Conservation (phyloP, 2,113 vertebrate species). For the Petrocephalus zakoni region DNA sequence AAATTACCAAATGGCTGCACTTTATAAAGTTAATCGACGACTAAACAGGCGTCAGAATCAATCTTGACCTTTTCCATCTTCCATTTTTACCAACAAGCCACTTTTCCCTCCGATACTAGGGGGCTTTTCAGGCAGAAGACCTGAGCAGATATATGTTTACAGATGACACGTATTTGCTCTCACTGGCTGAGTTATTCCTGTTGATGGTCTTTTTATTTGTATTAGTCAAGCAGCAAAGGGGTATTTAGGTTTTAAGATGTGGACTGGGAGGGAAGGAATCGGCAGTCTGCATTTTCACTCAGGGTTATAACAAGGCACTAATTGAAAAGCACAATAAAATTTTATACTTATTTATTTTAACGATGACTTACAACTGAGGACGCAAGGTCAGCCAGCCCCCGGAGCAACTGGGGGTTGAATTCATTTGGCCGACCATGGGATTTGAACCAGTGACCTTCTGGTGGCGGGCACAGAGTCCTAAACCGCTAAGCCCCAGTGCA, state of each 20-base stretch:
- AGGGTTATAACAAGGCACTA: background rate
- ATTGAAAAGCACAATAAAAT: background rate
- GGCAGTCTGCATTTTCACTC: background rate
- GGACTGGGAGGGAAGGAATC: background rate
- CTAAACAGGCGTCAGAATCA: background rate
- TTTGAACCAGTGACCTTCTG: background rate
- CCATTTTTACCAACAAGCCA: background rate
- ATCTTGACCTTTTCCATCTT: conserved; percentile 1
- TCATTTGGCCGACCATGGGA: background rate
- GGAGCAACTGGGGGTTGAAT: background rate
- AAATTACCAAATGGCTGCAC: background rate
- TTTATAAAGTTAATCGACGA: background rate
- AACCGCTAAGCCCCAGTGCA: background rate
- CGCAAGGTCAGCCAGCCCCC: background rate
- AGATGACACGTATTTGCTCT: background rate
- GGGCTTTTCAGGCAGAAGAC: background rate
- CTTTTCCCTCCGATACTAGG: background rate
- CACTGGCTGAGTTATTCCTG: background rate
- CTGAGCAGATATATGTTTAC: background rate
- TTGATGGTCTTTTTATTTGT: background rate
- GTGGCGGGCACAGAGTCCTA: background rate
- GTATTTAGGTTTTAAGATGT: background rate
- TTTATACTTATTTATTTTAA: background rate
- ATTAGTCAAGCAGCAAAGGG: background rate
- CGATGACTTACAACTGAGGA: background rate